Base-by-base conservation (phyloP, 1,140 invertebrate species). In the Dreissena rostriformis region DNA sequence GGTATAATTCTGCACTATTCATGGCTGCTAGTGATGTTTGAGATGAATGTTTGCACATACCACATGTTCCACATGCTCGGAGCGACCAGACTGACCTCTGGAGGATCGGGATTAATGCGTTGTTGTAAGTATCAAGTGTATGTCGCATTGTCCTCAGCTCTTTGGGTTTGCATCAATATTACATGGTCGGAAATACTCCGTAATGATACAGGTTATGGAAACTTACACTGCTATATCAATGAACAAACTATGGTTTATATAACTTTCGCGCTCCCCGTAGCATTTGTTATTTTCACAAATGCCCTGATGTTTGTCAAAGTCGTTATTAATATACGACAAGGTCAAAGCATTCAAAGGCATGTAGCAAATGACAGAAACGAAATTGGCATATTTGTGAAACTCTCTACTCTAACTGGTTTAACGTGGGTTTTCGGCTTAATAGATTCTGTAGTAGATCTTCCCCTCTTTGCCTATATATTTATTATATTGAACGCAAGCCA, bases 361-460 rank as follows among this genome's bases (percentile, higher is more conserved):
- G 70, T 74, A 10, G 22, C 73, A 55, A 51, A 82, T 26, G 70
- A 82, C 5, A 26, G 71, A 19, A 82, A 82, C 53, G 57, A 82
- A 10, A 12, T 82, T 10, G 71, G 29, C 19, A 74, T 82, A n/a
- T 82, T 82, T 67, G 79, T 70, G 17, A 82, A 82, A 53, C 49
- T 82, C 2, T 82, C 79, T 8, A 74, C 79, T 10, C 26, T 82
- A 6, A 82, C 79, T 26, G 79, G 79, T 12, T 24, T 66, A 1
- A 74, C 79, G 11, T 82, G 79, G 79, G 29, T 82, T n/a, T 82
- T 82, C 72, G 79, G 79, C 29, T 82, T 82, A 29, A 26, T 82
- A 0, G 51, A 74, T 49, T 51, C 14, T 1, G 57, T 68, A 61
- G 66, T 70, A 14, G 11, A 52, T n/a, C 7, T 74, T 1, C 1